phyloP scores from a whole-genome alignment of 2,888 invertebrate species.

The Aleiodes leptofemur region DNA sequence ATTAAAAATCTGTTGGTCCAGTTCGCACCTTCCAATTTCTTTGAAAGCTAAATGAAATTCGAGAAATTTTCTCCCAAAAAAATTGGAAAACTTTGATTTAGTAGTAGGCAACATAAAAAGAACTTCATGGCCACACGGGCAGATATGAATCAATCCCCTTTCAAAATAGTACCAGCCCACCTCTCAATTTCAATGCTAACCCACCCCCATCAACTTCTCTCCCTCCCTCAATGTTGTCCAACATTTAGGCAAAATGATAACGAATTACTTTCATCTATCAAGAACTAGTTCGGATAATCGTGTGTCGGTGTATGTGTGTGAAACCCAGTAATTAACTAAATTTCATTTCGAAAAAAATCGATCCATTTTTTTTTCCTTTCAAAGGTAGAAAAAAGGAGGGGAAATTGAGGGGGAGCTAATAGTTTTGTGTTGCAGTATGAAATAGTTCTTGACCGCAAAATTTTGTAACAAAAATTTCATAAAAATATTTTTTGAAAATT shows the following conservation, averaged over 20 bases:
- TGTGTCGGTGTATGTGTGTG: constrained; percentile 54
- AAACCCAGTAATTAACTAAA: constrained; percentile 68
- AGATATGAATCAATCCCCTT: constrained; percentile 35
- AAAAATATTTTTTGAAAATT: no score
- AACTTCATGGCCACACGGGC: neutral
- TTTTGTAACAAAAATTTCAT: no score
- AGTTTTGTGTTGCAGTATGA: no score
- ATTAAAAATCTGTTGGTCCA: neutral
- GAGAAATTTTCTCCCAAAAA: neutral
- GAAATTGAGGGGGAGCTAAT: constrained; percentile 4
- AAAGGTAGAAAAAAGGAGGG: neutral
- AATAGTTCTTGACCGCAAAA: no score
- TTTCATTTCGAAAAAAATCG: neutral
- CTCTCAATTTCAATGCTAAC: constrained; percentile 19
- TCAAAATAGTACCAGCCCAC: constrained; percentile 33
- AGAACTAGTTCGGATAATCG: constrained; percentile 66
- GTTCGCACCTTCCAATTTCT: neutral
- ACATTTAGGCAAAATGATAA: constrained; percentile 65
- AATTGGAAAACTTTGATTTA: neutral
- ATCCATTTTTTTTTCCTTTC: no score
- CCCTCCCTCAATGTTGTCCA: constrained; percentile 12
- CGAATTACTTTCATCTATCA: constrained; percentile 68
- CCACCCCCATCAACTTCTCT: neutral
- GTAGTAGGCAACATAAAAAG: neutral
- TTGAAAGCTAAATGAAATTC: neutral